Evolutionary conservation across 2,888 invertebrate species (phyloP), one percentile per base, ranked within the genome.

Genomic region (Therioaphis trifolii): DNA sequence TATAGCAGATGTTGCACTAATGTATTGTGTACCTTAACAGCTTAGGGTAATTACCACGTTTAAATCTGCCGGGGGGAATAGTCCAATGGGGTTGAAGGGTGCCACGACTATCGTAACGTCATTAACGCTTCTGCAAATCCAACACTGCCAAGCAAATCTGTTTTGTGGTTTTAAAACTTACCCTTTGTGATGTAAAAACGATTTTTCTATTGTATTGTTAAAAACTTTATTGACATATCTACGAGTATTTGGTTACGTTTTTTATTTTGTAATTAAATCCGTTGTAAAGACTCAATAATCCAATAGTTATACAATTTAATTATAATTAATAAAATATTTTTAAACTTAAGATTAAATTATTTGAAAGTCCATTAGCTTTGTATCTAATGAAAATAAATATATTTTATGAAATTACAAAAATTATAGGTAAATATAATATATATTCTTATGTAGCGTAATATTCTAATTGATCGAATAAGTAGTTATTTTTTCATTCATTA

Each of bases 31-130:
- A 68, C 78, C 55, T 78, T 14, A 24, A 35, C 35, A 29, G 72
- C 14, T 69, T 79, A 46, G 35, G 72, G 63, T 61, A 74, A 82
- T 82, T 82, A 63, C 74, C 49, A 61, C 49, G 55, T 63, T 82
- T 61, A 58, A 72, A 71, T 61, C 55, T 29, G 43, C 58, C 21
- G 9, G 27, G 27, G 27, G 35, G 24, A 78, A 78, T 27, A 46
- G 27, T 15, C 69, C 58, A 79, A 69, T 58, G 58, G n/a, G 29
- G 27, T 76, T 11, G 46, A 12, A 7, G 24, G 18, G n/a, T n/a
- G 27, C n/a, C 61, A 14, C 35, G 35, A 14, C 24, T 49, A 49
- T 74, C 15, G 72, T 82, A 74, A 63, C 35, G 61, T 74, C 63
- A 40, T 82, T 82, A 82, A 61, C 52, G 52, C 40, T n/a, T n/a